These are phyloP conservation scores for Chondrosia reniformis DNA, from an alignment of 37 sponge, comb jelly and placozoan genomes.

Conservation along the genomic window DNA sequence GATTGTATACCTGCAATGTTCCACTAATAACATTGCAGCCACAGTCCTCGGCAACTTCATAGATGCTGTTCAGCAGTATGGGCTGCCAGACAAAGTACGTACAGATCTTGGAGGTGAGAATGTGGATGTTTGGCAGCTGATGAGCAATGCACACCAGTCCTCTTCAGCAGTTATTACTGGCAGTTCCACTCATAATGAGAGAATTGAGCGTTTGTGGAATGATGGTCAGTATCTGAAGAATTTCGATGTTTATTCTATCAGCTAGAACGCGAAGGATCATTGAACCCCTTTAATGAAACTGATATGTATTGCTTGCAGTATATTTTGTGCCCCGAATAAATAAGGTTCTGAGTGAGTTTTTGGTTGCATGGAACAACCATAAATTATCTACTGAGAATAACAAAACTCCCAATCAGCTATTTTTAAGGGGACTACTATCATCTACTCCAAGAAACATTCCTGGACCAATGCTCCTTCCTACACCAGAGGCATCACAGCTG, in stretches of 20 bases:
- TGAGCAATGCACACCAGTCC: background rate
- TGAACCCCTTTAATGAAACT: conserved; percentile 6
- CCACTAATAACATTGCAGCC: conserved; percentile 21
- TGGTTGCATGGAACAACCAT: conserved; percentile 22
- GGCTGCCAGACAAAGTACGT: conserved; percentile 18
- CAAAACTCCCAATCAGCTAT: conserved; percentile 13
- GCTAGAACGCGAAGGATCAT: background rate
- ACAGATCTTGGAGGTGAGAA: conserved; percentile 13
- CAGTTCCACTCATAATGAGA: conserved; percentile 10
- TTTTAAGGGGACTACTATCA: background rate
- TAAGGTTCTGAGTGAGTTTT: background rate
- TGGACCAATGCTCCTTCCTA: conserved; percentile 1
- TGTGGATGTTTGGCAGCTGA: background rate
- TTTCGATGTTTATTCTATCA: conserved; percentile 10
- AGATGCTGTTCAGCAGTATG: conserved; percentile 22
- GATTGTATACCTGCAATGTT: conserved; percentile 23
- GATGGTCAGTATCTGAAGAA: conserved; percentile 21
- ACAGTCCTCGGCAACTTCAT: background rate
- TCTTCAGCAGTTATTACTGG: conserved; percentile 10
- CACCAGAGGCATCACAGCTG: conserved; percentile 1
- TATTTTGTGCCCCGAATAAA: conserved; percentile 4
- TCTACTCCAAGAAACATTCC: background rate
- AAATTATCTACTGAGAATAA: conserved; percentile 14
- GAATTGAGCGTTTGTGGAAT: conserved; percentile 21
- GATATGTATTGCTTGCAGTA: conserved; percentile 11